phyloP scores from a whole-genome alignment of 1,140 invertebrate genomes.

The Nasonia longicornis region DNA sequence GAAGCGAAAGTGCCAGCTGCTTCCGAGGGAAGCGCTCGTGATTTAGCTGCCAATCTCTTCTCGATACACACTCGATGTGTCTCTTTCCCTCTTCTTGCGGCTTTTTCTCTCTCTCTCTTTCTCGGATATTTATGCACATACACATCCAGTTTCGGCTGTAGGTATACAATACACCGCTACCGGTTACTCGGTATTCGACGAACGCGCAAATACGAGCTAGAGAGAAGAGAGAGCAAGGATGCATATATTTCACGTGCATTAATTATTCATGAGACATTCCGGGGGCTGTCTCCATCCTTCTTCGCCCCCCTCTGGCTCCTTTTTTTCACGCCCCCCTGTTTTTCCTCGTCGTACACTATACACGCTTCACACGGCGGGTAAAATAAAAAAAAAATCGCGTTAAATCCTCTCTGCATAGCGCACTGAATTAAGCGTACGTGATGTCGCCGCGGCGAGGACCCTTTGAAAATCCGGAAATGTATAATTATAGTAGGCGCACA shows the following conservation, averaged over 20 bases:
- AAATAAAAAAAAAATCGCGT: neutral
- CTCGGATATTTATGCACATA: neutral
- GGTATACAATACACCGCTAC: neutral
- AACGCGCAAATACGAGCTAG: conserved; percentile 39
- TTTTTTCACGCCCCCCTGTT: neutral
- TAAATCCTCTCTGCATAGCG: neutral
- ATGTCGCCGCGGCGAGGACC: neutral
- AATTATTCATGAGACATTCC: conserved; percentile 52
- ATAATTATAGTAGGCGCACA: neutral
- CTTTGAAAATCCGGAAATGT: neutral
- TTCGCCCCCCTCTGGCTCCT: neutral
- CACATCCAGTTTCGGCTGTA: neutral
- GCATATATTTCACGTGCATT: conserved; percentile 48
- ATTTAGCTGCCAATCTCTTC: conserved; percentile 32
- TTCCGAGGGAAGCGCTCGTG: neutral
- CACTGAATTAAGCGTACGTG: neutral
- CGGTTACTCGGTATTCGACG: conserved; percentile 41
- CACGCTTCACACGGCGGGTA: neutral
- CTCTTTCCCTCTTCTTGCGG: neutral
- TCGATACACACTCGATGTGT: neutral
- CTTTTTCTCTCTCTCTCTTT: neutral
- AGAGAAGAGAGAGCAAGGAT: conserved; percentile 20
- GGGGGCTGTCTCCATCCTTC: conserved; percentile 28
- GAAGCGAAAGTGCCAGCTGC: neutral
- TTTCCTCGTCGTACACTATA: neutral